A percentile compares a stretch with the other conserved stretches of the same genome.
phyloP scores from a whole-genome alignment of 2,888 invertebrate species.

The Conops quadrifasciatus region DNA sequence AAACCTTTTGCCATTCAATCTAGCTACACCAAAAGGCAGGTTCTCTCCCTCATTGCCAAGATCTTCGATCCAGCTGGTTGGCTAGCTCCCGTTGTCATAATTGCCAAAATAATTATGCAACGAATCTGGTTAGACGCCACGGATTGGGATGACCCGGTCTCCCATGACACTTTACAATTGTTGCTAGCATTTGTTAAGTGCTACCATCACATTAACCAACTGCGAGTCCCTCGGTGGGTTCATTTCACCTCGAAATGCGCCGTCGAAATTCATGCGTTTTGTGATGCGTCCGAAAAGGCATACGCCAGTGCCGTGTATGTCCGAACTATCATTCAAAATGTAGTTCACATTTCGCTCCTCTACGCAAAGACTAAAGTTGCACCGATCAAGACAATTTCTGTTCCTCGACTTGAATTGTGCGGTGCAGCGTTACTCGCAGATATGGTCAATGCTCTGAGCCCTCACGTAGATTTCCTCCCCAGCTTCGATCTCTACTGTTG shows the following conservation, averaged over 20 bases:
- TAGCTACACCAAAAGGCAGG: conserved; percentile 36
- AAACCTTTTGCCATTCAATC: background rate
- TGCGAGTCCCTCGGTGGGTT: background rate
- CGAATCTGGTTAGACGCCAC: conserved; percentile 38
- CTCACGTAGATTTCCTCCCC: no score
- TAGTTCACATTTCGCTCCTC: no score
- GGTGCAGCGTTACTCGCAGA: no score
- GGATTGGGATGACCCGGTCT: conserved; percentile 34
- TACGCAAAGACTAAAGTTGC: no score
- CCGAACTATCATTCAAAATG: no score
- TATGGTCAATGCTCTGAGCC: no score
- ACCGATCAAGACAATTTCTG: no score
- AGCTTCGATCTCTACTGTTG: no score
- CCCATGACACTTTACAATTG: conserved; percentile 6
- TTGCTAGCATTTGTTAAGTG: background rate
- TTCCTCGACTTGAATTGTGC: no score
- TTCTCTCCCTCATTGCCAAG: conserved; percentile 40
- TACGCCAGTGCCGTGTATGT: no score
- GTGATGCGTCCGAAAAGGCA: no score
- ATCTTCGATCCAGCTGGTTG: conserved; percentile 42
- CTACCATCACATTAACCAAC: background rate
- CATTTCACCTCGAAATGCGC: background rate
- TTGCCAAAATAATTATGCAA: conserved; percentile 42
- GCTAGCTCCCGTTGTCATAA: conserved; percentile 38
- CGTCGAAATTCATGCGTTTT: background rate